These are phyloP conservation scores for Aporophyla nigra DNA, from an alignment of 2,888 invertebrate genomes.

Conservation along the genomic window DNA sequence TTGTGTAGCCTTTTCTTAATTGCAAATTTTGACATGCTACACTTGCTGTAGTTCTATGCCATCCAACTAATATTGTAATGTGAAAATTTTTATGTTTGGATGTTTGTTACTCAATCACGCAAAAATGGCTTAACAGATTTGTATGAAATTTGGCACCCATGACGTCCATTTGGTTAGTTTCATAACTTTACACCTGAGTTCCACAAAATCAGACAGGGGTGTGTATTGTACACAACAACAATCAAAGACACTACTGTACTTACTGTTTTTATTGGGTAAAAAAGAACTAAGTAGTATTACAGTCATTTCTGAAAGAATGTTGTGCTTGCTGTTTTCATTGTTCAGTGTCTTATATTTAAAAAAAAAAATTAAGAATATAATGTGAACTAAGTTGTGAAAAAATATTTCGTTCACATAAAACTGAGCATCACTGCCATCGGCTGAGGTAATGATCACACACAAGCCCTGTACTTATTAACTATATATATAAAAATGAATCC, in stretches of 20 bases:
- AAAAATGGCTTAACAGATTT: too few species aligned
- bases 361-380: not conserved
- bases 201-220: not conserved
- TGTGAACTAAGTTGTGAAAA: conserved; percentile 1
- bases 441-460: not conserved
- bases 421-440: too few species aligned
- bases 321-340: not conserved
- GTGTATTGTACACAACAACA: not conserved
- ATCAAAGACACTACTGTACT: not conserved
- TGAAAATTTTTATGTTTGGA: too few species aligned
- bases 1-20: not conserved
- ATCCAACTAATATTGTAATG: too few species aligned
- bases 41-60: too few species aligned
- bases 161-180: too few species aligned
- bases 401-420: not conserved
- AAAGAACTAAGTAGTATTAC: not conserved
- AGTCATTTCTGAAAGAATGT: not conserved
- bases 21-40: too few species aligned
- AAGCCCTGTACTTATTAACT: not conserved
- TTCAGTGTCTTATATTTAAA: not conserved
- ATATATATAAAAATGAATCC: too few species aligned
- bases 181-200: not conserved
- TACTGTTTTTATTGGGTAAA: too few species aligned
- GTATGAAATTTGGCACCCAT: too few species aligned
- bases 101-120: too few species aligned